Conservation (phyloP, 1,140 invertebrate genomes). For the Druon quercuslanigerum region DNA sequence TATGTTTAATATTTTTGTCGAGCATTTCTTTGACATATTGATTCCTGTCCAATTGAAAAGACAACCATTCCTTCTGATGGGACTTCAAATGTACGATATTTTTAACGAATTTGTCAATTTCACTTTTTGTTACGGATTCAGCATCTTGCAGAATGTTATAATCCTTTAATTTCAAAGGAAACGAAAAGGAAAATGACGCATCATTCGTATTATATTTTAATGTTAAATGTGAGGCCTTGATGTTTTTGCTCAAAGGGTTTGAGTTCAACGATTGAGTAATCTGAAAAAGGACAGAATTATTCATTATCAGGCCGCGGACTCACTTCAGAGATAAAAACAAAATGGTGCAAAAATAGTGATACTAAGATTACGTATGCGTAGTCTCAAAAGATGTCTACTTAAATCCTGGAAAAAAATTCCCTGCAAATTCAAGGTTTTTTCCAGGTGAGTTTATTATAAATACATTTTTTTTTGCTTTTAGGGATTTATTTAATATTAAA, state of each 20-base stretch:
- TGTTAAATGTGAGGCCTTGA: constrained; percentile 42
- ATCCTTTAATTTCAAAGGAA: constrained; percentile 56
- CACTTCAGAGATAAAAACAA: too few relatives aligned
- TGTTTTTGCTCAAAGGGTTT: constrained; percentile 30
- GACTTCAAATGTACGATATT: constrained; percentile 42
- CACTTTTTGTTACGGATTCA: constrained; percentile 38
- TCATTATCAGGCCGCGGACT: not conserved
- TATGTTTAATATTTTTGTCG: constrained; percentile 52
- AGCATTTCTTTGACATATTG: constrained; percentile 62
- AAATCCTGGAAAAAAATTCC: too few relatives aligned
- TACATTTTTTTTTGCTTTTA: too few relatives aligned
- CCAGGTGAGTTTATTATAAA: too few relatives aligned
- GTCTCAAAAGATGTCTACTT: too few relatives aligned
- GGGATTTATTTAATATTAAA: too few relatives aligned
- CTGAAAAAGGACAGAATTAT: constrained; percentile 48
- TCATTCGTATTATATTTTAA: constrained; percentile 44
- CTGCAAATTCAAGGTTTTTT: too few relatives aligned
- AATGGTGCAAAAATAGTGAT: too few relatives aligned
- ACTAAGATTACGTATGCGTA: too few relatives aligned
- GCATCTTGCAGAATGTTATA: constrained; percentile 49
- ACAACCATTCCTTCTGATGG: constrained; percentile 35
- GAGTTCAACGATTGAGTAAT: constrained; percentile 45
- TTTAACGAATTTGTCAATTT: constrained; percentile 45
- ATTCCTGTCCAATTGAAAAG: constrained; percentile 49
- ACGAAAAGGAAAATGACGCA: constrained; percentile 47